Conservation (phyloP, 30 jellyfish, hydroid and myxozoan species). For the Sanderia malayensis region DNA sequence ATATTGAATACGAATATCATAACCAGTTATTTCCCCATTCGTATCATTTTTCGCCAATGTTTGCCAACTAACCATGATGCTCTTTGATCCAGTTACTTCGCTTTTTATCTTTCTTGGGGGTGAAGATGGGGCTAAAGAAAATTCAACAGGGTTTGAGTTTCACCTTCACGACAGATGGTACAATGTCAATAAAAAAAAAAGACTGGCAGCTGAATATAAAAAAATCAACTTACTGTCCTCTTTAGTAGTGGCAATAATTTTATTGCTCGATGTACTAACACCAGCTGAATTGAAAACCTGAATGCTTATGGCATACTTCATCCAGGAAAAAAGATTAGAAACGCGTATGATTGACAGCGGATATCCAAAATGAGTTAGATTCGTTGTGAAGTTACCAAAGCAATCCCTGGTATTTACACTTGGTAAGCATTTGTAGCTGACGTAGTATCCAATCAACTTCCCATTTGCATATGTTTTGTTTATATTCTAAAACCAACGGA, state of each 20-base stretch:
- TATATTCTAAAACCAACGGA: conserved; percentile 3
- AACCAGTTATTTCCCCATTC: conserved; percentile 38
- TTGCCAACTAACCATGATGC: conserved; percentile 19
- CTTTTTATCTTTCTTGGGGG: conserved; percentile 22
- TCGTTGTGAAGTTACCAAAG: not conserved
- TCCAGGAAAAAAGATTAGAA: conserved; percentile 42
- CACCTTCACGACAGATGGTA: no score
- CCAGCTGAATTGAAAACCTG: conserved; percentile 49
- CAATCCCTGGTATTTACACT: conserved; percentile 37
- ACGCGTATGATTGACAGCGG: conserved; percentile 4
- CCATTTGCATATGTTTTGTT: conserved; percentile 14
- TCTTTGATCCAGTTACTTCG: conserved; percentile 12
- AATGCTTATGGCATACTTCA: conserved; percentile 12
- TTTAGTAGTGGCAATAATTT: not conserved
- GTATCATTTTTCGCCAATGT: conserved; percentile 8
- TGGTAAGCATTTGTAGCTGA: conserved; percentile 16
- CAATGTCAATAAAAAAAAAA: no score
- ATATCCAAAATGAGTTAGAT: conserved; percentile 17
- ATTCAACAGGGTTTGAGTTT: no score
- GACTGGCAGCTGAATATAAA: no score
- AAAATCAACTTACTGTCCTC: conserved; percentile 67
- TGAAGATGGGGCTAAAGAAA: conserved; percentile 27
- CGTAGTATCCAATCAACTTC: conserved; percentile 24
- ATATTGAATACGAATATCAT: not conserved
- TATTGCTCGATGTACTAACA: conserved; percentile 4